phyloP scores from a whole-genome alignment of 2,888 invertebrate species.

The Polia nebulosa region DNA sequence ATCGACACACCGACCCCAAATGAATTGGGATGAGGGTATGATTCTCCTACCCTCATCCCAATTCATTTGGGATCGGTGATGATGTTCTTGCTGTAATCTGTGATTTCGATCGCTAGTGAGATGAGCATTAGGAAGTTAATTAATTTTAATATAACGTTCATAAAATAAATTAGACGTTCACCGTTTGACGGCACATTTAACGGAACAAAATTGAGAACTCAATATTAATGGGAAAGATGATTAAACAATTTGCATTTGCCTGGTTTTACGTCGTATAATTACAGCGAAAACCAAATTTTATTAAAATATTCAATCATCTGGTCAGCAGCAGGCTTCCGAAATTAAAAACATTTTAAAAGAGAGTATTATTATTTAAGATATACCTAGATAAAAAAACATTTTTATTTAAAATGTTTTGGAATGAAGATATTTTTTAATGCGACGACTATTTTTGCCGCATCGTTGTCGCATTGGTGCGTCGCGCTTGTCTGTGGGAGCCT shows the following conservation, averaged over 20 bases:
- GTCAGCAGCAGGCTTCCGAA: not conserved
- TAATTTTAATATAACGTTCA: conserved; percentile 12
- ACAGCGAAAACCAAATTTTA: conserved; percentile 10
- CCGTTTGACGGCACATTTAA: conserved; percentile 7
- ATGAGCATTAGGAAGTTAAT: not conserved
- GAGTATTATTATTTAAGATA: no score
- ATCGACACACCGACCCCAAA: no score
- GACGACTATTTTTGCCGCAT: no score
- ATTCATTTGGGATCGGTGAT: no score
- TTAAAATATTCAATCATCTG: conserved; percentile 17
- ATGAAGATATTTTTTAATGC: no score
- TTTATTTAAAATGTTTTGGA: not conserved
- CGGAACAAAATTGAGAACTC: conserved; percentile 10
- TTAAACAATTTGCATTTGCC: conserved; percentile 29
- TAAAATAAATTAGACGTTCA: conserved; percentile 9
- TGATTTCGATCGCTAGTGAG: no score
- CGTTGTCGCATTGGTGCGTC: no score
- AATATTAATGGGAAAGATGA: conserved; percentile 27
- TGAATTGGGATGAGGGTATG: no score
- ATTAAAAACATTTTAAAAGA: not conserved
- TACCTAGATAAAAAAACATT: no score
- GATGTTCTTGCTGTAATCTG: no score
- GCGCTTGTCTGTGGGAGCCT: no score
- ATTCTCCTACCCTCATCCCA: no score
- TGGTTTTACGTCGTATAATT: conserved; percentile 6